phyloP scores from a whole-genome alignment of 2,888 invertebrate species.

The Drosophila sordidula region DNA sequence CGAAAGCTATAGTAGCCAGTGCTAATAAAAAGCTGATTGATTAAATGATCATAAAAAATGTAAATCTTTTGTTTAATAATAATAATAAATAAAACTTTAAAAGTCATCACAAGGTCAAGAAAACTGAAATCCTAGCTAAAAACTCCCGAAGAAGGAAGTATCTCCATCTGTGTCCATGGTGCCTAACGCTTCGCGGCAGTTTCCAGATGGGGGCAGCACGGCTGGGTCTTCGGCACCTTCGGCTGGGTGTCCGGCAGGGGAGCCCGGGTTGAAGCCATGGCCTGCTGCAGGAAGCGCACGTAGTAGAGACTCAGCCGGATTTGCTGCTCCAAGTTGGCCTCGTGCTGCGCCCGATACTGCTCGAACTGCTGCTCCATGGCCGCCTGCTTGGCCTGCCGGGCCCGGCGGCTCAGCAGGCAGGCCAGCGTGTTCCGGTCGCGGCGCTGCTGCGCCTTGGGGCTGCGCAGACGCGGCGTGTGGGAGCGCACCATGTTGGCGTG shows the following conservation, averaged over 20 bases:
- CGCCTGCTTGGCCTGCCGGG: constrained; percentile 60
- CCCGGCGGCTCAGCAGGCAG: constrained; percentile 60
- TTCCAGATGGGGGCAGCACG: constrained; percentile 23
- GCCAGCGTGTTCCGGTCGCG: constrained; percentile 72
- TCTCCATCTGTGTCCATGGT: neutral
- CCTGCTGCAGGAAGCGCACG: constrained; percentile 58
- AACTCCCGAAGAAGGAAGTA: constrained; percentile 1
- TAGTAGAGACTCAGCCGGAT: constrained; percentile 66
- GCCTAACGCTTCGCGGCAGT: constrained; percentile 21
- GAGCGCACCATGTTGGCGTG: constrained; percentile 71
- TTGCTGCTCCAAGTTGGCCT: constrained; percentile 55
- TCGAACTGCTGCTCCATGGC: constrained; percentile 65
- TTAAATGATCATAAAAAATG: no score
- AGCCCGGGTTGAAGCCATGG: constrained; percentile 36
- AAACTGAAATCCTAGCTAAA: neutral
- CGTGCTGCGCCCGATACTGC: constrained; percentile 47
- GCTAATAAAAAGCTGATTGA: no score
- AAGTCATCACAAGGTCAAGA: constrained; percentile 52
- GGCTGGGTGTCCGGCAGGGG: constrained; percentile 28
- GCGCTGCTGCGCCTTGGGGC: constrained; percentile 67
- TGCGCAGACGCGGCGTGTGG: constrained; percentile 50
- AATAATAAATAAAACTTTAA: constrained; percentile 35
- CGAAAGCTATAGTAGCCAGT: no score
- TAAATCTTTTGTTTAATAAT: no score
- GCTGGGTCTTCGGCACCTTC: constrained; percentile 11